Evolutionary conservation across 2,888 invertebrate species (phyloP), one percentile per base, ranked within the genome.

Genomic region (Lapara coniferarum): DNA sequence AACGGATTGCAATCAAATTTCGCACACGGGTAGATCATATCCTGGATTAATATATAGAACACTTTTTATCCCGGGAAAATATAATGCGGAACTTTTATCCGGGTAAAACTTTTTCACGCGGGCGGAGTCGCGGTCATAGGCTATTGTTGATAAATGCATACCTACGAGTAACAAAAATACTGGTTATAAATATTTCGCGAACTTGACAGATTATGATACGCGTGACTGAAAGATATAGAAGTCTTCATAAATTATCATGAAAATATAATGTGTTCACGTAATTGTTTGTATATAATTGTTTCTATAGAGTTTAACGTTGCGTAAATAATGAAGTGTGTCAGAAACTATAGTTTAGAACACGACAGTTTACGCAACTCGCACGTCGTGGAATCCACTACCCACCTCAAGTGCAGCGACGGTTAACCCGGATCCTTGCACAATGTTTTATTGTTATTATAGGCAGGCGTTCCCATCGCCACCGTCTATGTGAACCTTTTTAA

Each of bases 341-440:
- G 55, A 19, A 8, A 37, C 30, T 19, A 30, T 53, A 19, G 16
- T 52, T 51, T n/a, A 53, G 68, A 44, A 69, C 53, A 53, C 59
- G 14, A 19, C 37, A 63, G 56, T 69, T 66, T 52, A 19, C 63
- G 53, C 44, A 37, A 14, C 63, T 53, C 13, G 46, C n/a, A 16
- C 19, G 57, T 59, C 52, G 52, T 25, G 13, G 19, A 19, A 3
- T 12, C 37, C 55, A 16, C 16, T 16, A 52, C 55, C 68, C 63
- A 59, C 63, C 63, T 46, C 63, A 71, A 57, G 44, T 66, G 69
- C 51, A 37, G 57, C 71, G 83, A 78, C 92, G 89, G 92, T 92
- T 92, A 87, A 86, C 92, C 92, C 92, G 92, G 90, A 92, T 92
- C 92, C 92, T 88, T 78, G 80, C 63, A 63, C 81, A 78, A 83